Evolutionary conservation across 2,113 vertebrate species (phyloP).

Genomic region (Oncorhynchus masou): DNA sequence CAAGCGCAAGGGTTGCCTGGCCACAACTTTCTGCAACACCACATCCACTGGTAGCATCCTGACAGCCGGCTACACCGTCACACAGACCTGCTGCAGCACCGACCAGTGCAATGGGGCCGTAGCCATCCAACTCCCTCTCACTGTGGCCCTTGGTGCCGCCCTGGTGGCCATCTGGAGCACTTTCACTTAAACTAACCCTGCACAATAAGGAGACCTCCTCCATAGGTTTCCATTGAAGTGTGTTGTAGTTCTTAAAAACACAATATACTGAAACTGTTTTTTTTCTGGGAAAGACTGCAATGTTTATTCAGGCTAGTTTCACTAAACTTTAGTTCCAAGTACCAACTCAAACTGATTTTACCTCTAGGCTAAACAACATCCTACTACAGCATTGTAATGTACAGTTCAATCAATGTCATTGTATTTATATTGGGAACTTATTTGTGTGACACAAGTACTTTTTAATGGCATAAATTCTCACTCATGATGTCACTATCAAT

Average conservation of each 20-base stretch:
- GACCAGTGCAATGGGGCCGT: conserved; percentile 48
- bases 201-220: background rate
- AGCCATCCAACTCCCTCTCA: conserved; percentile 27
- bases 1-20: conserved; percentile 34
- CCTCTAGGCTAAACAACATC: background rate
- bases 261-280: background rate
- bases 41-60: conserved; percentile 23
- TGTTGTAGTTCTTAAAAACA: background rate
- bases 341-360: background rate
- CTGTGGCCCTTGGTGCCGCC: conserved; percentile 24
- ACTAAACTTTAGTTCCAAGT: background rate
- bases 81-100: conserved; percentile 42
- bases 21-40: conserved; percentile 28
- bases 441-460: too few relatives aligned
- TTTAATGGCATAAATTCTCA: too few relatives aligned
- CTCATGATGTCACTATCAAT: too few relatives aligned
- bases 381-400: background rate
- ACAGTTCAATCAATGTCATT: too few relatives aligned
- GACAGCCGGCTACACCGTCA: conserved; percentile 37
- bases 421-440: too few relatives aligned
- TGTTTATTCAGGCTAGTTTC: background rate
- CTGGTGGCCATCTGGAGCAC: conserved; percentile 27
- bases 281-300: background rate
- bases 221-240: background rate
- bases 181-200: conserved; percentile 2